Conservation (phyloP, 2,888 invertebrate species). For the Aleiodes leptofemur region DNA sequence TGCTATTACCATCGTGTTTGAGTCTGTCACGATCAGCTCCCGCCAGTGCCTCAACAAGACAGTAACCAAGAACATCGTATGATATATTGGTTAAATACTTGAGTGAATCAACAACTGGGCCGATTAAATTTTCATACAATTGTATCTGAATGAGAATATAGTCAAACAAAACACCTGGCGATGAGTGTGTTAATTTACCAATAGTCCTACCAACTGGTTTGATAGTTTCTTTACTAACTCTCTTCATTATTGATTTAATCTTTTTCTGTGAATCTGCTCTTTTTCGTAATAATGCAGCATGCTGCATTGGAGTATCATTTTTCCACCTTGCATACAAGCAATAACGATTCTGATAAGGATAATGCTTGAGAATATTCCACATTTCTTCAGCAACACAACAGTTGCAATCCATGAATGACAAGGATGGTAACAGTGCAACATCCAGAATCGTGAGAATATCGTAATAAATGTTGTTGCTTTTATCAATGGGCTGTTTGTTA, state of each 20-base stretch:
- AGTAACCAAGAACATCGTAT: slow-evolving; percentile 96
- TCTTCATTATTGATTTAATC: slow-evolving; percentile 97
- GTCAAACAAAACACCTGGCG: slow-evolving; percentile 96
- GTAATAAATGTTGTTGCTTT: slow-evolving; percentile 80
- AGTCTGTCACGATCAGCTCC: slow-evolving; percentile 85
- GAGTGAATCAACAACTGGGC: slow-evolving; percentile 97
- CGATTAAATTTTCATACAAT: slow-evolving; percentile 95
- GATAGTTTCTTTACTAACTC: slow-evolving; percentile 98
- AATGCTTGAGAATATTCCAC: slow-evolving; percentile 91
- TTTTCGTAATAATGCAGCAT: slow-evolving; percentile 89
- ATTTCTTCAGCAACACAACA: slow-evolving; percentile 98
- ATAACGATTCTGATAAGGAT: slow-evolving; percentile 89
- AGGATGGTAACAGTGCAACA: slow-evolving; percentile 90
- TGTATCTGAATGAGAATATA: slow-evolving; percentile 93
- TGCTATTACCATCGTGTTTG: slow-evolving; percentile 92
- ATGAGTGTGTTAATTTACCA: slow-evolving; percentile 97
- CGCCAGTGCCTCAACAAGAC: slow-evolving; percentile 94
- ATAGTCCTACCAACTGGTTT: slow-evolving; percentile 97
- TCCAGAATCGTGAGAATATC: slow-evolving; percentile 92
- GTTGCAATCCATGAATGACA: slow-evolving; percentile 95
- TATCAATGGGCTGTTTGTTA: slow-evolving; percentile 67
- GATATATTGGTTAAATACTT: slow-evolving; percentile 97
- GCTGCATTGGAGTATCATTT: slow-evolving; percentile 88
- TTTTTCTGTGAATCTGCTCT: slow-evolving; percentile 92
- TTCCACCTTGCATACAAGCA: slow-evolving; percentile 98